Evolutionary conservation across 2,113 vertebrate genomes (phyloP).

Genomic region (Thymallus thymallus): DNA sequence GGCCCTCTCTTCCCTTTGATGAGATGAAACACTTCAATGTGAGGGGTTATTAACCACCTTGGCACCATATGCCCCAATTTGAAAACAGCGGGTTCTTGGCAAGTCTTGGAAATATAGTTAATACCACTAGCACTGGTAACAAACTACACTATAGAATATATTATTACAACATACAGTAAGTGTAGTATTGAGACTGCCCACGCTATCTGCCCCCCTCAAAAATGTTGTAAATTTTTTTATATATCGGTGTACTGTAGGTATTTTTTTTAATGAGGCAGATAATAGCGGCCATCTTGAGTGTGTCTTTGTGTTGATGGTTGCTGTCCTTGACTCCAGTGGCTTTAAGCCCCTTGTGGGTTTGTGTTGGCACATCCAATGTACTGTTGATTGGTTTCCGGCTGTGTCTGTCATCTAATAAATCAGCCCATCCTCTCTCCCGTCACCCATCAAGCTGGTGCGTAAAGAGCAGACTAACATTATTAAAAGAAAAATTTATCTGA

Average conservation of each 20-base stretch:
- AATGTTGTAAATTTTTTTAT: neutral
- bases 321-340: conserved; percentile 56
- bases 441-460: conserved; percentile 12
- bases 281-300: conserved; percentile 15
- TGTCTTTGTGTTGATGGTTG: conserved; percentile 45
- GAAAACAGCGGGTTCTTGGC: conserved; percentile 12
- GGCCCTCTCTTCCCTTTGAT: conserved; percentile 18
- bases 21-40: conserved; percentile 25
- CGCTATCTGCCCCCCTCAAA: too few relatives aligned
- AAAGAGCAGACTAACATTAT: conserved; percentile 45
- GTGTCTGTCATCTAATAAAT: conserved; percentile 63
- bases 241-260: neutral
- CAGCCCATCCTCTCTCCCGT: conserved; percentile 21
- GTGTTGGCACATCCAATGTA: conserved; percentile 51
- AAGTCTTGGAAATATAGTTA: conserved; percentile 14
- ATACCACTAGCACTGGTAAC: neutral
- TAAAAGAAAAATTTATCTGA: conserved; percentile 37
- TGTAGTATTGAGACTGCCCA: too few relatives aligned
- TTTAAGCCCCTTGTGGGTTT: conserved; percentile 37
- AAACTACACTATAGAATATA: neutral
- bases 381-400: conserved; percentile 63
- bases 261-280: conserved; percentile 22
- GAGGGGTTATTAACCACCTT: conserved; percentile 18
- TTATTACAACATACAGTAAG: neutral
- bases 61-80: conserved; percentile 17